Evolutionary conservation across 2,797 vertebrate genomes (phyloP).

Genomic region (Leptoclinus maculatus): DNA sequence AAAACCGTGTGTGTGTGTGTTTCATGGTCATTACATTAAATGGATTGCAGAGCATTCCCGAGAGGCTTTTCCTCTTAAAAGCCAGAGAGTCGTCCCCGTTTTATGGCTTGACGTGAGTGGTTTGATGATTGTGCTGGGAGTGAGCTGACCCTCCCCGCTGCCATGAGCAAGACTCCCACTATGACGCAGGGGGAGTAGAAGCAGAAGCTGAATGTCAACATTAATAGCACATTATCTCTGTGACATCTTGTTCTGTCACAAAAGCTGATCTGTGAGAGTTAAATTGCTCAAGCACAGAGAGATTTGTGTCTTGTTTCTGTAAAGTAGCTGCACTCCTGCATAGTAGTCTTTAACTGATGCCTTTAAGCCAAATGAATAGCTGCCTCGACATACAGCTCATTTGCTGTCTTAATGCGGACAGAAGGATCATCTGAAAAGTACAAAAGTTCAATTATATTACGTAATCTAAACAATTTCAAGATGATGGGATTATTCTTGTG

Average conservation of each 20-base stretch:
- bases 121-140: constrained; percentile 61
- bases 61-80: constrained; percentile 62
- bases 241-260: constrained; percentile 27
- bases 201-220: constrained; percentile 32
- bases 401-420: neutral
- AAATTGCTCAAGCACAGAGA: constrained; percentile 1
- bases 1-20: constrained; percentile 24
- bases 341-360: neutral
- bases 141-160: constrained; percentile 34
- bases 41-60: constrained; percentile 61
- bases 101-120: constrained; percentile 50
- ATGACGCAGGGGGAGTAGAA: constrained; percentile 3
- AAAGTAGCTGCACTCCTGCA: neutral
- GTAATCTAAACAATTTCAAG: no score
- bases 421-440: neutral
- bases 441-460: no score
- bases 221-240: constrained; percentile 38
- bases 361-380: neutral
- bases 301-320: constrained; percentile 6
- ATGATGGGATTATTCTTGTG: no score
- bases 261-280: constrained; percentile 17
- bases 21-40: constrained; percentile 57
- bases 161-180: constrained; percentile 24
- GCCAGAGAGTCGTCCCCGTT: constrained; percentile 48
- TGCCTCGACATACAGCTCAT: neutral